These are phyloP conservation scores for Chiridota heheva DNA, from an alignment of 35 echinoderm and acorn worm genomes.

Conservation along the genomic window DNA sequence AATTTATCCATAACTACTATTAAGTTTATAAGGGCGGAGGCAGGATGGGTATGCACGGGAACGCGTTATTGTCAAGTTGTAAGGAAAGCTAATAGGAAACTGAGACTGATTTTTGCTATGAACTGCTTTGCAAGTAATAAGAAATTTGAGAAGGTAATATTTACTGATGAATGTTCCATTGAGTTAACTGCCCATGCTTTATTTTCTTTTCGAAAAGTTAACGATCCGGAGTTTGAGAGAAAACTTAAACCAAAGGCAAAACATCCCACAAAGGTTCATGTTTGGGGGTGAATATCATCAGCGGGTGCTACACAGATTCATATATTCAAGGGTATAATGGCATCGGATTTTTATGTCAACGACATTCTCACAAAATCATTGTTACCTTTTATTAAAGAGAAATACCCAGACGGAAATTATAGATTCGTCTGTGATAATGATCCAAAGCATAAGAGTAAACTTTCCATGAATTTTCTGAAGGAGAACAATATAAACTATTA, in stretches of 20 bases:
- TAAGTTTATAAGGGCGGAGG: too few relatives aligned
- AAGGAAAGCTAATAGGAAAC: too few relatives aligned
- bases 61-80: too few relatives aligned
- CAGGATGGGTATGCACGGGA: too few relatives aligned
- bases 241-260: slow-evolving; percentile 6
- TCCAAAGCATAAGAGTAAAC: background rate
- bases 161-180: too few relatives aligned
- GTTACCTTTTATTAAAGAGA: background rate
- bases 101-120: too few relatives aligned
- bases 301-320: background rate
- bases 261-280: slow-evolving; percentile 16
- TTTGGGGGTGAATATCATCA: background rate
- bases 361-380: background rate
- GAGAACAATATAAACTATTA: background rate
- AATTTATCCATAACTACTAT: too few relatives aligned
- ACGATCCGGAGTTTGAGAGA: background rate
- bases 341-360: background rate
- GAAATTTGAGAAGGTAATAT: too few relatives aligned
- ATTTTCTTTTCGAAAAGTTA: slow-evolving; percentile 11
- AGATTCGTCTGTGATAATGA: background rate
- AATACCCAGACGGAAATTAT: slow-evolving; percentile 14
- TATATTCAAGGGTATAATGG: background rate
- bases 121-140: too few relatives aligned
- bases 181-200: too few relatives aligned
- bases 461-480: background rate